A percentile compares a stretch with the other conserved stretches of the same genome.
phyloP scores from a whole-genome alignment of 2,797 vertebrate genomes.

The Euthynnus affinis region DNA sequence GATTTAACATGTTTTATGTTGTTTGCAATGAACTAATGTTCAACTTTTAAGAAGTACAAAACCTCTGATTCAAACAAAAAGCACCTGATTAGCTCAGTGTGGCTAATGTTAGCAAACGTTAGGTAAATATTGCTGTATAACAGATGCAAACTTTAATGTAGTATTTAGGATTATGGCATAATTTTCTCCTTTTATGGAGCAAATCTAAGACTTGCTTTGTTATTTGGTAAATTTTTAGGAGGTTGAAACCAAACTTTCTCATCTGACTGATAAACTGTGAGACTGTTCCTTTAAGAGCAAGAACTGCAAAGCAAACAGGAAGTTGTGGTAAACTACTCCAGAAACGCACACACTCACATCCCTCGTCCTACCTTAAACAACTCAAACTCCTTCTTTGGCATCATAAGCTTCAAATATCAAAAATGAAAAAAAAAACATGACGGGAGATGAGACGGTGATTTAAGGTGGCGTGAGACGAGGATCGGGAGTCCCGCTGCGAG shows the following conservation, averaged over 20 bases:
- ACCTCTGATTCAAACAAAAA: too few relatives aligned
- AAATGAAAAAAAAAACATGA: conserved; percentile 39
- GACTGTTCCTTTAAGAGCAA: conserved; percentile 58
- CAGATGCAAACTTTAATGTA: too few relatives aligned
- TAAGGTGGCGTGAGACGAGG: not conserved
- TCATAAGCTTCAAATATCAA: conserved; percentile 94
- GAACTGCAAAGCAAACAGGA: conserved; percentile 39
- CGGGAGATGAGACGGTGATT: not conserved
- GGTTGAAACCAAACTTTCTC: not conserved
- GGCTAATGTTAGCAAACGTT: too few relatives aligned
- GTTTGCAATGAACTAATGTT: too few relatives aligned
- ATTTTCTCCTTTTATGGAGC: too few relatives aligned
- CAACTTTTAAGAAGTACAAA: too few relatives aligned
- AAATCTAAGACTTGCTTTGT: too few relatives aligned
- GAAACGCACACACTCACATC: conserved; percentile 16
- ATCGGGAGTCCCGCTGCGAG: not conserved
- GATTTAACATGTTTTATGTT: too few relatives aligned
- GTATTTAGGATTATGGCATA: too few relatives aligned
- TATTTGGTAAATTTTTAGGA: not conserved
- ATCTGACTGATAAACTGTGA: conserved; percentile 7
- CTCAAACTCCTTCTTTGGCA: conserved; percentile 99
- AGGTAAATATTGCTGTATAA: too few relatives aligned
- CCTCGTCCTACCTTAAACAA: conserved; percentile 94
- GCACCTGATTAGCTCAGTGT: too few relatives aligned
- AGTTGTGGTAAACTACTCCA: not conserved